Percentiles rank a stretch among this genome's conserved stretches.
phyloP scores from a whole-genome alignment of 2,113 vertebrate genomes.

The Pimephales promelas region DNA sequence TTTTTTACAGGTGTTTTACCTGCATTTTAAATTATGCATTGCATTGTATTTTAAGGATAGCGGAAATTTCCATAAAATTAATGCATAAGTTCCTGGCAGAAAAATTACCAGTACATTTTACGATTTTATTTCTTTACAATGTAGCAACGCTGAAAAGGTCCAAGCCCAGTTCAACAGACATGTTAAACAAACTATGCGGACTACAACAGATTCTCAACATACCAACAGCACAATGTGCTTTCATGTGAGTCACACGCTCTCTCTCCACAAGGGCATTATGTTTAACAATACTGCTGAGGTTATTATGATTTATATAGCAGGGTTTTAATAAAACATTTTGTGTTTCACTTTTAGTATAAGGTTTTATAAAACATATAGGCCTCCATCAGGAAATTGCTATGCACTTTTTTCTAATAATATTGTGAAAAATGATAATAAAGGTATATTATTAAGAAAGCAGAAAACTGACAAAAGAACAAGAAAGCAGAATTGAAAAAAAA shows the following conservation, averaged over 20 bases:
- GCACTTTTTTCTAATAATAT: neutral
- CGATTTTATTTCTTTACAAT: too few relatives aligned
- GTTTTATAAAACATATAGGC: neutral
- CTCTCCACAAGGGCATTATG: slow-evolving; percentile 16
- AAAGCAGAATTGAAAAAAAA: too few relatives aligned
- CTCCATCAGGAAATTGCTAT: neutral
- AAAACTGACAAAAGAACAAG: neutral
- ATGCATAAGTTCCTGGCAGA: too few relatives aligned
- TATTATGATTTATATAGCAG: neutral
- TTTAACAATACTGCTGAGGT: slow-evolving; percentile 7
- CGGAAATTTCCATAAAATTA: too few relatives aligned
- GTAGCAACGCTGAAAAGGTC: neutral
- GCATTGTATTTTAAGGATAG: too few relatives aligned
- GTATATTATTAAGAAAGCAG: neutral
- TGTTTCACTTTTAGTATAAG: neutral
- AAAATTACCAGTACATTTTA: too few relatives aligned
- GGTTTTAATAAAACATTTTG: neutral
- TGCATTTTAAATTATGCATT: too few relatives aligned
- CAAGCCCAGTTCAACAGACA: slow-evolving; percentile 22
- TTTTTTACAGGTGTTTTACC: too few relatives aligned
- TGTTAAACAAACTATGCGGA: slow-evolving; percentile 38
- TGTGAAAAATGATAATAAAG: neutral
- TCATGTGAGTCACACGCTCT: slow-evolving; percentile 31
- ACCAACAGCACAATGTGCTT: slow-evolving; percentile 41
- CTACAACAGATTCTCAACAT: slow-evolving; percentile 41